Evolutionary conservation across 2,797 vertebrate genomes (phyloP).

Genomic region (Chrosomus eos): DNA sequence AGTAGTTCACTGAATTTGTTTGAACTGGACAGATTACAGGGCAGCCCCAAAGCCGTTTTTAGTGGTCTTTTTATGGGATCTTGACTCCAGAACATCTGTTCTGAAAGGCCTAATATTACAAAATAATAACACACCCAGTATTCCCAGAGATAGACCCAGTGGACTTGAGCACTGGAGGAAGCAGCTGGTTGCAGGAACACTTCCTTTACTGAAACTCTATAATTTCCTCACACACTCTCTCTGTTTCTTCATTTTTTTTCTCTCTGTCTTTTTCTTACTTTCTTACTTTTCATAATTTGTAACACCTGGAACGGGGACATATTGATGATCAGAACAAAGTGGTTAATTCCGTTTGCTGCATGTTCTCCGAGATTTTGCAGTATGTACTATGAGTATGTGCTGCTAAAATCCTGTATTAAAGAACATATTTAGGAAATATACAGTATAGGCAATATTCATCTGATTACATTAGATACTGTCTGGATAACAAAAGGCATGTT

Average conservation of each 20-base stretch:
- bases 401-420: neutral
- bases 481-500: neutral
- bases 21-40: slow-evolving; percentile 64
- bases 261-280: slow-evolving; percentile 4
- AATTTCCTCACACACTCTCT: slow-evolving; percentile 68
- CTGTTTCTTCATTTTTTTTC: neutral
- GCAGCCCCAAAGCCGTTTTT: slow-evolving; percentile 47
- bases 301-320: slow-evolving; percentile 45
- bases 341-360: neutral
- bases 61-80: slow-evolving; percentile 53
- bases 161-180: slow-evolving; percentile 68
- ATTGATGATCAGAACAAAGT: slow-evolving; percentile 14
- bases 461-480: neutral
- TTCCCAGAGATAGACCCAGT: slow-evolving; percentile 66
- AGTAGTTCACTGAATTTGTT: slow-evolving; percentile 48
- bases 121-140: slow-evolving; percentile 59
- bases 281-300: neutral
- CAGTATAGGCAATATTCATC: neutral
- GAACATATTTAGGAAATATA: neutral
- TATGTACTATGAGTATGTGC: neutral
- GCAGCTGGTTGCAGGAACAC: slow-evolving; percentile 74
- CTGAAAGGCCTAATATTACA: slow-evolving; percentile 51
- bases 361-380: neutral
- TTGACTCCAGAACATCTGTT: slow-evolving; percentile 61
- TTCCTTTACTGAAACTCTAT: slow-evolving; percentile 71